Conservation (phyloP, 1,140 invertebrate species). For the Bombus haemorrhoidalis region DNA sequence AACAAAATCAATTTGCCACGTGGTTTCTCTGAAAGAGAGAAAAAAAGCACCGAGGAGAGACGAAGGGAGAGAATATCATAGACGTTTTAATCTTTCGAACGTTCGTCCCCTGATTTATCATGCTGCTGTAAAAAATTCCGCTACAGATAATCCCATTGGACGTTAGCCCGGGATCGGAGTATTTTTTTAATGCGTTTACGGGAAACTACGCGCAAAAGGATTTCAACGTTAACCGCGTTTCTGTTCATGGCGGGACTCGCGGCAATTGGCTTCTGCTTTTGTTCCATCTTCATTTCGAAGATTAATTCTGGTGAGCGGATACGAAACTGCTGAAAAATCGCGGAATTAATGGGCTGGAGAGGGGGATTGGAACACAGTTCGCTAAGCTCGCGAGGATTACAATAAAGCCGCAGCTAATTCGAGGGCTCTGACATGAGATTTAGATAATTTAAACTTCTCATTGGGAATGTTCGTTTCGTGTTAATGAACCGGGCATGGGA, state of each 20-base stretch:
- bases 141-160: conserved; percentile 19
- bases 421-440: conserved; percentile 7
- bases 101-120: background rate
- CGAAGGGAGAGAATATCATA: background rate
- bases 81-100: conserved; percentile 8
- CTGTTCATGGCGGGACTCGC: background rate
- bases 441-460: conserved; percentile 19
- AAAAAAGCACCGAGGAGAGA: background rate
- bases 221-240: conserved; percentile 18
- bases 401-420: conserved; percentile 6
- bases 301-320: conserved; percentile 26
- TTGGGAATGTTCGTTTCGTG: background rate
- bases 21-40: too few species aligned
- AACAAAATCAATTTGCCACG: too few species aligned
- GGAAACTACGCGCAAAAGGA: background rate
- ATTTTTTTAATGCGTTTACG: conserved; percentile 22
- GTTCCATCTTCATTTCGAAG: conserved; percentile 20
- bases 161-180: background rate
- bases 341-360: background rate
- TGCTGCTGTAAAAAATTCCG: background rate
- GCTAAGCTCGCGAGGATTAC: conserved; percentile 6
- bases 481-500: background rate
- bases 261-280: conserved; percentile 36
- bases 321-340: conserved; percentile 35
- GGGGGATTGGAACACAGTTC: background rate